Evolutionary conservation across 2,113 vertebrate genomes (phyloP).

Genomic region (Heteronetta atricapilla): DNA sequence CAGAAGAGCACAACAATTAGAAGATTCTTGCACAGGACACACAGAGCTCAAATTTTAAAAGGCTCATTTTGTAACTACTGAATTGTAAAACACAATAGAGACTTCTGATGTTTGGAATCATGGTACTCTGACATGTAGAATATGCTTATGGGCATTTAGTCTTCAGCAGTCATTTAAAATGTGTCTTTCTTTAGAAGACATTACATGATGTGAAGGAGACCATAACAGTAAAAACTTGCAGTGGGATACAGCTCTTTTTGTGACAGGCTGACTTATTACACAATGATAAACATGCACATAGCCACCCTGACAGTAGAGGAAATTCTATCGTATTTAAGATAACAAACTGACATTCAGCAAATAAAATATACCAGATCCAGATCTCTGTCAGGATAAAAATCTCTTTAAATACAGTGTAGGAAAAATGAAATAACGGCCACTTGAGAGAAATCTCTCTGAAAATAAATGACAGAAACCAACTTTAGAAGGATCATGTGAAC

Average conservation of each 20-base stretch:
- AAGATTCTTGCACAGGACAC: not conserved
- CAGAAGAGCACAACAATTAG: not conserved
- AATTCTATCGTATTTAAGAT: constrained; percentile 30
- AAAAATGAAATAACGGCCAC: constrained; percentile 9
- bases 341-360: not conserved
- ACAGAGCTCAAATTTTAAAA: not conserved
- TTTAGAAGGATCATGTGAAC: not conserved
- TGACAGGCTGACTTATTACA: not conserved
- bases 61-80: not conserved
- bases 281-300: not conserved
- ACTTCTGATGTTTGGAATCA: not conserved
- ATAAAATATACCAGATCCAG: constrained; percentile 3
- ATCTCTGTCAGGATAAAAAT: not conserved
- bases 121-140: not conserved
- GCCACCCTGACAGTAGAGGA: constrained; percentile 2
- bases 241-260: not conserved
- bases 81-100: not conserved
- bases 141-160: not conserved
- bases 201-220: not conserved
- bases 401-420: constrained; percentile 22
- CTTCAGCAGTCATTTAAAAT: not conserved
- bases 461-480: constrained; percentile 12
- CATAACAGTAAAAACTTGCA: not conserved
- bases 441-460: constrained; percentile 47
- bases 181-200: constrained; percentile 23